Conservation (phyloP, 2,888 invertebrate genomes). For the Notodonta ziczac region DNA sequence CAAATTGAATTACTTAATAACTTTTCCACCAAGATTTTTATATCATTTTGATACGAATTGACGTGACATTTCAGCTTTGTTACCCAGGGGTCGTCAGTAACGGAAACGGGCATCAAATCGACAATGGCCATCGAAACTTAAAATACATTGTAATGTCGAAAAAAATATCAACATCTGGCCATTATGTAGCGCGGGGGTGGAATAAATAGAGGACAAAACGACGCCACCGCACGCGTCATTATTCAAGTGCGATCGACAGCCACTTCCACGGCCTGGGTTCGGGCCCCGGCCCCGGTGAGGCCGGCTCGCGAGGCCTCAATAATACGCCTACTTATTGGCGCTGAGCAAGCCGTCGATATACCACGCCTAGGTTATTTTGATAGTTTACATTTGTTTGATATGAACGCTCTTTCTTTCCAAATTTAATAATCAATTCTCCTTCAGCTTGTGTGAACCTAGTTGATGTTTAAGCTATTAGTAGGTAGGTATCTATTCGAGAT, state of each 20-base stretch:
- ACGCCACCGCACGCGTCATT: constrained; percentile 82
- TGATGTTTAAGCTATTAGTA: too few relatives aligned
- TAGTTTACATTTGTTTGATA: constrained; percentile 10
- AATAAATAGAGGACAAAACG: constrained; percentile 79
- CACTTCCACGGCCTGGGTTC: constrained; percentile 68
- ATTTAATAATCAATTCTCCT: too few relatives aligned
- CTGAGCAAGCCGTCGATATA: constrained; percentile 46
- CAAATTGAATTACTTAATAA: too few relatives aligned
- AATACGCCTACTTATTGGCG: constrained; percentile 81
- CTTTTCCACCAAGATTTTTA: too few relatives aligned
- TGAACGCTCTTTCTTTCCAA: too few relatives aligned
- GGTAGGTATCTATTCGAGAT: too few relatives aligned
- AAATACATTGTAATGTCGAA: constrained; percentile 77
- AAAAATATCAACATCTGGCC: constrained; percentile 83
- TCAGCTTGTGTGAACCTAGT: too few relatives aligned
- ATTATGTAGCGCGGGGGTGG: constrained; percentile 80
- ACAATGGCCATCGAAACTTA: constrained; percentile 69
- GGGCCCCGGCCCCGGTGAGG: constrained; percentile 1
- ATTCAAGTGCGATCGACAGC: constrained; percentile 82
- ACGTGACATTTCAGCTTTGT: constrained; percentile 34
- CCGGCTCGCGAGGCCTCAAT: constrained; percentile 58
- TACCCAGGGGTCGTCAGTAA: constrained; percentile 45
- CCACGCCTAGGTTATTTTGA: constrained; percentile 18
- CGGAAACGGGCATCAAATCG: constrained; percentile 66
- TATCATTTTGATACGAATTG: background rate